phyloP scores from a whole-genome alignment of 2,113 vertebrate genomes.

The Myiagra hebetior region DNA sequence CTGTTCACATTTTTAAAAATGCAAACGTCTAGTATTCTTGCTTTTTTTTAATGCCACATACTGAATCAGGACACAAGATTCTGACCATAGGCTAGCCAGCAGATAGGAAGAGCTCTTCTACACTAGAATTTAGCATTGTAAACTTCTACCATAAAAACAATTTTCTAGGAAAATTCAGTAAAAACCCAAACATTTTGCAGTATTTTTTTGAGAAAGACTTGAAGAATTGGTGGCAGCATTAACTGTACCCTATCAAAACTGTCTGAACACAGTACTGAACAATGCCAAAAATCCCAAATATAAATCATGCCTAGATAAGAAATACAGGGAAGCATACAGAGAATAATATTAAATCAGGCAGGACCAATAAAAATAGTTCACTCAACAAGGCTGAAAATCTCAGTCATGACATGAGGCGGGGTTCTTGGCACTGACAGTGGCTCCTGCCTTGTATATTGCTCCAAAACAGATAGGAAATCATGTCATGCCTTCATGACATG shows the following conservation, averaged over 20 bases:
- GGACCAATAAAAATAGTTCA: background rate
- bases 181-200: background rate
- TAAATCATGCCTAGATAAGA: background rate
- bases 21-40: background rate
- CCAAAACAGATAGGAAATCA: background rate
- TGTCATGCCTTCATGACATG: background rate
- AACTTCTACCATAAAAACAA: background rate
- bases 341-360: background rate
- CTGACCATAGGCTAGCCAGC: background rate
- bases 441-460: background rate
- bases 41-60: background rate
- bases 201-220: background rate
- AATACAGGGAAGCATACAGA: background rate
- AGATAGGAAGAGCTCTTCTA: background rate
- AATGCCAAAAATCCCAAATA: background rate
- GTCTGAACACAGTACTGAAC: background rate
- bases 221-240: background rate
- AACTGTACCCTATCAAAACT: background rate
- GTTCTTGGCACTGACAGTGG: background rate
- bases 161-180: background rate
- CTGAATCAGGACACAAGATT: background rate
- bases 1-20: background rate
- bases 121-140: background rate
- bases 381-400: background rate
- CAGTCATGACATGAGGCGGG: background rate